Conservation (phyloP, 2,113 vertebrate genomes). For the Casuarius casuarius region DNA sequence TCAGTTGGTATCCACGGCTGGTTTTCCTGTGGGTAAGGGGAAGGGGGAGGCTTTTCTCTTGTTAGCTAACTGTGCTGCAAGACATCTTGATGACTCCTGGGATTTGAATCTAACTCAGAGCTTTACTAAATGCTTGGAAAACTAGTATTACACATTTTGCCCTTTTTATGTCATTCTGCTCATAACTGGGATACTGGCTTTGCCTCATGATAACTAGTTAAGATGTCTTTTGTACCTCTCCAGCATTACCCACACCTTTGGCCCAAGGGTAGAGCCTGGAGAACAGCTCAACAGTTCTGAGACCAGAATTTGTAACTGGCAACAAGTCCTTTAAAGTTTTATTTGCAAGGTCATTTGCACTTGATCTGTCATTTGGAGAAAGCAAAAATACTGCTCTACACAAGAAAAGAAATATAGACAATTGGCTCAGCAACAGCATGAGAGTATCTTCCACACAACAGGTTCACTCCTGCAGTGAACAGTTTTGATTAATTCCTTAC, state of each 20-base stretch:
- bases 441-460: not conserved
- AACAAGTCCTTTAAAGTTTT: not conserved
- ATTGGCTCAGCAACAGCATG: not conserved
- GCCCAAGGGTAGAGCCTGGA: not conserved
- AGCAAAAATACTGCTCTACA: not conserved
- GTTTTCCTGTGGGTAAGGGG: not conserved
- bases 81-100: fast-evolving
- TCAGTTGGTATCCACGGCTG: not conserved
- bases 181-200: not conserved
- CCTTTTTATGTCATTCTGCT: not conserved
- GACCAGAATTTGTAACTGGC: not conserved
- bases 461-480: fast-evolving
- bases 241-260: not conserved
- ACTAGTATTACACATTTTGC: not conserved
- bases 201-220: not conserved
- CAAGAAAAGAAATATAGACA: not conserved
- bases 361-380: not conserved
- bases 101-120: not conserved
- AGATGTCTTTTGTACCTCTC: not conserved
- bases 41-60: not conserved
- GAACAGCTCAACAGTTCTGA: not conserved
- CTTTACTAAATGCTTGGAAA: not conserved
- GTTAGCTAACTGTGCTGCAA: fast-evolving
- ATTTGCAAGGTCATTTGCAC: not conserved
- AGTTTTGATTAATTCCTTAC: not conserved